Conservation (phyloP, 1,140 invertebrate genomes). For the Anastatus disparis region DNA sequence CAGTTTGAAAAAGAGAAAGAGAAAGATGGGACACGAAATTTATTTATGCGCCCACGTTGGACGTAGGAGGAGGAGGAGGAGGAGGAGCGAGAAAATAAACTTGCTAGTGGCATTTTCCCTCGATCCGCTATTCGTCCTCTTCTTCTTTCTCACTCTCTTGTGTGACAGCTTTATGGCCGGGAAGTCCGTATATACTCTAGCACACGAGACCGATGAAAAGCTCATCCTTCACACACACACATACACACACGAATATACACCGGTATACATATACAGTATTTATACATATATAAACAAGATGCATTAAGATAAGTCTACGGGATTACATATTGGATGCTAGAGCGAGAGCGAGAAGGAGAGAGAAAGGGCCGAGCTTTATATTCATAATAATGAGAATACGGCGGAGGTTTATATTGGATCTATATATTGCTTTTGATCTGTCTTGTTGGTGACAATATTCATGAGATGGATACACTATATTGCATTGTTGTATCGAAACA, state of each 20-base stretch:
- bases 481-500: too few species aligned
- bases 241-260: neutral
- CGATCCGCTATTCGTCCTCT: slow-evolving; percentile 35
- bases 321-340: slow-evolving; percentile 30
- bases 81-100: slow-evolving; percentile 29
- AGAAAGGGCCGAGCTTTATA: neutral
- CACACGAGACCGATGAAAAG: slow-evolving; percentile 31
- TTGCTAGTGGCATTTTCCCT: slow-evolving; percentile 22
- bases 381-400: slow-evolving; percentile 16
- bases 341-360: too few species aligned
- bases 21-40: slow-evolving; percentile 17
- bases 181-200: slow-evolving; percentile 3
- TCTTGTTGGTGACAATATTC: slow-evolving; percentile 4
- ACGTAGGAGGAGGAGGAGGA: slow-evolving; percentile 3
- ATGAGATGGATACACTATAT: neutral
- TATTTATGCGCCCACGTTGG: slow-evolving; percentile 35
- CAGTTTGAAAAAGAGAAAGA: slow-evolving; percentile 1
- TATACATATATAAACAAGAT: too few species aligned
- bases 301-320: slow-evolving; percentile 33
- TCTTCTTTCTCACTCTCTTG: slow-evolving; percentile 1
- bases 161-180: slow-evolving; percentile 42
- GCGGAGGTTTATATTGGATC: too few species aligned
- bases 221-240: slow-evolving; percentile 23
- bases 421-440: neutral
- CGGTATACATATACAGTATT: too few species aligned